Conservation (phyloP, 2,888 invertebrate species). For the Orthosia gothica region DNA sequence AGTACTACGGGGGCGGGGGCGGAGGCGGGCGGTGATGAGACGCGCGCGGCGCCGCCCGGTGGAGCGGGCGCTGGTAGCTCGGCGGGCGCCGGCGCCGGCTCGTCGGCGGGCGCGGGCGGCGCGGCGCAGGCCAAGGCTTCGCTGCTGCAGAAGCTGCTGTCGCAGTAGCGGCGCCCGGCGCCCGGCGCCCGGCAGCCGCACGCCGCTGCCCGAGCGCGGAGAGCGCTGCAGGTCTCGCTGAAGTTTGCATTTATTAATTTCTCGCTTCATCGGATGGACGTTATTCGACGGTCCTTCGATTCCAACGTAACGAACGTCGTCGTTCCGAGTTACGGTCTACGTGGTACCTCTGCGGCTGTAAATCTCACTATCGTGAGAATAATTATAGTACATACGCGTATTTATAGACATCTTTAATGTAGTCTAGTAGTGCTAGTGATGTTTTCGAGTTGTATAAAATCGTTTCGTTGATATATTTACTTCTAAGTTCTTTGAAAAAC, state of each 20-base stretch:
- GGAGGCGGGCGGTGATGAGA: conserved; percentile 82
- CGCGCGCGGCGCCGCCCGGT: conserved; percentile 59
- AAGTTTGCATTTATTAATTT: conserved; percentile 86
- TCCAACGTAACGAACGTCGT: conserved; percentile 78
- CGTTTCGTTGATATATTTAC: conserved; percentile 78
- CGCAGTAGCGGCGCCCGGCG: conserved; percentile 92
- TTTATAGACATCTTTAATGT: conserved; percentile 84
- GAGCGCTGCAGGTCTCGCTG: conserved; percentile 65
- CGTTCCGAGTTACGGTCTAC: conserved; percentile 83
- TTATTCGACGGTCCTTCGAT: conserved; percentile 75
- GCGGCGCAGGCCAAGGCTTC: conserved; percentile 92
- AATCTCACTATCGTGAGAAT: conserved; percentile 83
- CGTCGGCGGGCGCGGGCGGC: conserved; percentile 29
- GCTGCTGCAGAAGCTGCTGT: conserved; percentile 96
- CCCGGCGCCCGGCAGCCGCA: conserved; percentile 34
- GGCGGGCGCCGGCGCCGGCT: background rate
- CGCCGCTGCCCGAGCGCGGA: conserved; percentile 30
- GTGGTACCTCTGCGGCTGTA: conserved; percentile 89
- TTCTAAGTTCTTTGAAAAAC: conserved; percentile 80
- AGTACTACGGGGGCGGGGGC: conserved; percentile 91
- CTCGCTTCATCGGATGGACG: conserved; percentile 77
- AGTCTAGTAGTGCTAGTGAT: conserved; percentile 89
- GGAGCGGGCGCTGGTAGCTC: conserved; percentile 62
- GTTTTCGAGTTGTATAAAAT: conserved; percentile 85
- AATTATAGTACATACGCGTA: conserved; percentile 84